Evolutionary conservation across 2,888 invertebrate genomes (phyloP).

Genomic region (Leucoma salicis): DNA sequence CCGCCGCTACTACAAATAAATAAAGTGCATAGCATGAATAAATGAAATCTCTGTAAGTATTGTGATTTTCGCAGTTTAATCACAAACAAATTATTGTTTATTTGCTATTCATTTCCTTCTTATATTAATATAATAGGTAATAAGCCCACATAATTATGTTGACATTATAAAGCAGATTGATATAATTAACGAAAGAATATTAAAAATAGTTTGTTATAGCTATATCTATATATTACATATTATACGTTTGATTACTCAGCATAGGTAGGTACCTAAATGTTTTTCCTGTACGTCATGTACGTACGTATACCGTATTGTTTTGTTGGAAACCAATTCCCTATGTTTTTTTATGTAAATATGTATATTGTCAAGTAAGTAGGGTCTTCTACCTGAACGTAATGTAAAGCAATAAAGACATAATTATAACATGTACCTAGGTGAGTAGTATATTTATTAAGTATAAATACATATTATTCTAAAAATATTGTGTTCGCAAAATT

Average conservation of each 20-base stretch:
- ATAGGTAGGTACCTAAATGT: background rate
- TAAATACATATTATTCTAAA: slow-evolving; percentile 23
- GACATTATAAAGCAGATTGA: background rate
- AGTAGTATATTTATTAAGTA: slow-evolving; percentile 41
- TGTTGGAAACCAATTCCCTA: background rate
- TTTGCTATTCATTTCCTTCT: too few relatives aligned
- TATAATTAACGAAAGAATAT: background rate
- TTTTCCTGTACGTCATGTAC: background rate
- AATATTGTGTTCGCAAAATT: slow-evolving; percentile 17
- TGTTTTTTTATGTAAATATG: slow-evolving; percentile 49
- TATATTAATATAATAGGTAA: too few relatives aligned
- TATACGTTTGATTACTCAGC: background rate
- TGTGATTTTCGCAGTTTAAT: too few relatives aligned
- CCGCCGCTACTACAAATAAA: too few relatives aligned
- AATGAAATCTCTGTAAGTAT: too few relatives aligned
- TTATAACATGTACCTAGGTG: slow-evolving; percentile 28
- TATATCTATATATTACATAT: background rate
- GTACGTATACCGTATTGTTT: too few relatives aligned
- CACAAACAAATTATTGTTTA: too few relatives aligned
- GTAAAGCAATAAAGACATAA: slow-evolving; percentile 16
- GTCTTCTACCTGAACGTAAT: slow-evolving; percentile 21
- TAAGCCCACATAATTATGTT: background rate
- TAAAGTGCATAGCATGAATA: too few relatives aligned
- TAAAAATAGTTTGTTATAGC: background rate
- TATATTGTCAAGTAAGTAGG: slow-evolving; percentile 42